Evolutionary conservation across 2,888 invertebrate species (phyloP), one percentile per base, ranked within the genome.

Genomic region (Aspidiotus rigidus): DNA sequence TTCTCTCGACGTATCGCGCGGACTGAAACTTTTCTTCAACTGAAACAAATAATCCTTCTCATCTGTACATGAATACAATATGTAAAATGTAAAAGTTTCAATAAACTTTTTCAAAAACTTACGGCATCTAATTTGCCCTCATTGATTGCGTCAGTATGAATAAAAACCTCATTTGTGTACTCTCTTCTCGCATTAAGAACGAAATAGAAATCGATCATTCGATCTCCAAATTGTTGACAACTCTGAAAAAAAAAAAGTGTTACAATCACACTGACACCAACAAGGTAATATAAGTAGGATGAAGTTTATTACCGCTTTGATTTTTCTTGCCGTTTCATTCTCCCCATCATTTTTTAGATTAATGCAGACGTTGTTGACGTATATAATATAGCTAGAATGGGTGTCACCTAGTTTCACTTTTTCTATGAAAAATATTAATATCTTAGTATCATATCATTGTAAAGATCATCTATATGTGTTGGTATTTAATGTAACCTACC

Each of bases 11-110:
- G 10, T 56, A 56, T 56, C 56, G 56, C 56, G 56, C 17, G 56
- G 56, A 56, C 10, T 56, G 15, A 56, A 56, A 56, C 15, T 56
- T 17, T 56, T 56, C 56, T 56, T 56, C 56, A 56, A 56, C 56
- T 56, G 56, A 56, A 56, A 56, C 56, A 56, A 56, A 56, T 56
- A 56, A 56, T 56, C 56, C 56, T 56, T 56, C 56, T 56, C 56
- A 56, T 56, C 56, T 56, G 7, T 56, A 56, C 56, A 56, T 56
- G 17, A 17, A 17, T 56, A 56, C 56, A 16, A 56, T 16, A 56
- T 56, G 56, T 56, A 56, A 56, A 56, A 56, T 56, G 56, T 56
- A 56, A 56, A 56, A 56, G 56, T 56, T 56, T 56, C 56, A 56
- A 56, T 56, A 13, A 56, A 56, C 56, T 56, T 56, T 56, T 56